A percentile compares a stretch with the other conserved stretches of the same genome.
Evolutionary conservation across 2,888 invertebrate genomes (phyloP).

Genomic region (Limnephilus rhombicus): DNA sequence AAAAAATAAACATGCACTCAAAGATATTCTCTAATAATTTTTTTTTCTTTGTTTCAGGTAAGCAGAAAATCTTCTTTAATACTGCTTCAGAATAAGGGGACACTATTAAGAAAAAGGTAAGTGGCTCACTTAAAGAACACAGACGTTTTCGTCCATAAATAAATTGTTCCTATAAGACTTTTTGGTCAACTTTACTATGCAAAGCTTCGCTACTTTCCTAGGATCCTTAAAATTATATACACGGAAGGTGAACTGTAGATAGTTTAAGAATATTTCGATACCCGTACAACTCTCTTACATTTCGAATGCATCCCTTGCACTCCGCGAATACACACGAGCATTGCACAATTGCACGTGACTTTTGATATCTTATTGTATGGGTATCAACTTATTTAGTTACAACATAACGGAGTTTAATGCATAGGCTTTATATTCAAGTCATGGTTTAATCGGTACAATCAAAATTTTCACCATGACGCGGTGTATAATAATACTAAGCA

Average conservation of each 20-base stretch:
- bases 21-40: background rate
- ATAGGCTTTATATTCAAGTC: constrained; percentile 34
- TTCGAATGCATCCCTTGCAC: constrained; percentile 3
- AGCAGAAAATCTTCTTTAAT: background rate
- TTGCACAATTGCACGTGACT: background rate
- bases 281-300: background rate
- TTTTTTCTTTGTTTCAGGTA: background rate
- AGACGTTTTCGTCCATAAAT: background rate
- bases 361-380: background rate
- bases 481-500: background rate
- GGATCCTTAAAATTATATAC: no score
- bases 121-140: background rate
- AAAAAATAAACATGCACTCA: background rate
- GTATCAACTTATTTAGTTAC: background rate
- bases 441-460: background rate
- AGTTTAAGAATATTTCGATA: background rate
- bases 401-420: background rate
- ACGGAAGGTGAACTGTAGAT: no score
- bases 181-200: background rate
- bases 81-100: background rate
- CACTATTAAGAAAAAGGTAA: background rate
- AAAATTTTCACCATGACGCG: constrained; percentile 39
- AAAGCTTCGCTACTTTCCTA: background rate
- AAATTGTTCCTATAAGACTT: background rate
- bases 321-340: background rate